phyloP scores from a whole-genome alignment of 2,797 vertebrate species.

The Pangasius krempfi region DNA sequence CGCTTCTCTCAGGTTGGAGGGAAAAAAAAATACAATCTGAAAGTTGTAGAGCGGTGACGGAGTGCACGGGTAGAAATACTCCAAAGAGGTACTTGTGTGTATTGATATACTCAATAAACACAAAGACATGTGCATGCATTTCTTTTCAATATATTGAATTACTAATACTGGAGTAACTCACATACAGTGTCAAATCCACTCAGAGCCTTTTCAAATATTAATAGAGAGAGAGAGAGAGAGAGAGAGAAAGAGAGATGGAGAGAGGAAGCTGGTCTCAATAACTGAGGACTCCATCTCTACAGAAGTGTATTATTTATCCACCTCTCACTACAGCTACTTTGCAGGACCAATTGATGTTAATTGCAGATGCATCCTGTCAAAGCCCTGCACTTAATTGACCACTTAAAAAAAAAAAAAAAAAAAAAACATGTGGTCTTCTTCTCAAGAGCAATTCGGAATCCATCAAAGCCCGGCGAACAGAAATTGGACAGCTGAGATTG shows the following conservation, averaged over 20 bases:
- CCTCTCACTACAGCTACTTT: constrained; percentile 34
- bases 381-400: constrained; percentile 59
- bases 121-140: neutral
- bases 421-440: constrained; percentile 61
- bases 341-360: constrained; percentile 56
- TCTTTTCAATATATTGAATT: constrained; percentile 5
- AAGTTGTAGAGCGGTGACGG: neutral
- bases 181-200: constrained; percentile 10
- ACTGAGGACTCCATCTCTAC: constrained; percentile 3
- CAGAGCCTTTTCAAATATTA: constrained; percentile 50
- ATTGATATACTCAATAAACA: constrained; percentile 39
- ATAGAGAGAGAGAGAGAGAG: constrained; percentile 24
- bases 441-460: constrained; percentile 56
- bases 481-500: neutral
- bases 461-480: neutral
- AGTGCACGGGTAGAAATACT: constrained; percentile 4
- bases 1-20: constrained; percentile 35
- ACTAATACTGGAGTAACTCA: constrained; percentile 17
- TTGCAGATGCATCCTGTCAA: constrained; percentile 61
- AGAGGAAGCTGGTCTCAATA: neutral
- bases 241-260: neutral
- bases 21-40: neutral
- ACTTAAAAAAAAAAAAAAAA: constrained; percentile 41
- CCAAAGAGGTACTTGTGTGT: constrained; percentile 25
- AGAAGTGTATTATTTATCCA: constrained; percentile 48